Evolutionary conservation across 2,888 invertebrate genomes (phyloP), one percentile per base, ranked within the genome.

Genomic region (Heliconius erato): DNA sequence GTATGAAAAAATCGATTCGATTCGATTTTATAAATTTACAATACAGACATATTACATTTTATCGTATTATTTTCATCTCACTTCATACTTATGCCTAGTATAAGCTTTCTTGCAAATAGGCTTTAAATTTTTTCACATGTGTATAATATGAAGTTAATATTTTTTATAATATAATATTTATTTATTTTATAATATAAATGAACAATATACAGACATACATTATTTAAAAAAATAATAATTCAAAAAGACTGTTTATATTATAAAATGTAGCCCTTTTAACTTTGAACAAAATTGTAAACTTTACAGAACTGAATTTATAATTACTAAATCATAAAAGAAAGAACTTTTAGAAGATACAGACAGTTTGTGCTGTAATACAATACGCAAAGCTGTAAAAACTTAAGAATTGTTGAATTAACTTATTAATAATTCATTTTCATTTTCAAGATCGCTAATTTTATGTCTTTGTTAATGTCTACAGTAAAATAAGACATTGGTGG

Each of bases 341-440:
- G 1, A 72, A 71, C 40, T 71, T 44, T 44, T 44, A 26, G 16
- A n/a, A 19, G 54, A 26, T 40, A 80, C 12, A 54, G 67, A 74
- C 68, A 32, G 19, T 40, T 72, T 35, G 14, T 63, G 84, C 82
- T 77, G 87, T 89, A 63, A 76, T 90, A 91, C 91, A 90, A 91
- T 89, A 87, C 84, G 86, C 87, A 83, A 84, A 84, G 89, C 88
- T 92, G 92, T 94, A 93, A 94, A 93, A 92, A 89, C 89, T 90
- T 89, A 88, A 91, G 91, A 92, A 92, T 93, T 93, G 91, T 92
- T 91, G 91, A 92, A 91, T 89, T 87, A 86, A 88, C 88, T 92
- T 92, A 93, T 94, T 94, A 92, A 91, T 91, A 92, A 94, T 94
- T 94, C 92, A 95, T 94, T 92, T 92, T 92, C 90, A 92, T 93